Base-by-base conservation (phyloP, 1,140 invertebrate species). In the Stegodyphus dumicola region DNA sequence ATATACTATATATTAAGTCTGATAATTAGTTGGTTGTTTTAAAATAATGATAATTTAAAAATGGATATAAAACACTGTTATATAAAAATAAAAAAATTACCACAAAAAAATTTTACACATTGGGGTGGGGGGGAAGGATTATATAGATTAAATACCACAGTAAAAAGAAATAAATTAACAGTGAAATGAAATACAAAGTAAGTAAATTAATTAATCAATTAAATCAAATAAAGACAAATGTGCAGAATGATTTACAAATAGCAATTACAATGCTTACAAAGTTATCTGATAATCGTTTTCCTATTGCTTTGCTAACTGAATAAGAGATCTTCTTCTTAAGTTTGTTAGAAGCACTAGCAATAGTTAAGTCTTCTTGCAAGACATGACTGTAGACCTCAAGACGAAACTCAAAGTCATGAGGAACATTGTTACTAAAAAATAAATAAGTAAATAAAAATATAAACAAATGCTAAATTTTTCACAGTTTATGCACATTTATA, bases 321-420 rank as follows among this genome's bases (percentile, higher is more conserved):
- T 92, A 93, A 77, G 94, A 94, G 60, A 95, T 93, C 6, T 93
- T 94, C 77, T 93, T 93, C 88, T 93, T 93, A 0, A 94, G 92
- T 89, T 94, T 94, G 85, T 93, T 91, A 0, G 93, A 93, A 2
- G 94, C 94, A 87, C 92, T 93, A 2, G 94, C 94, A 56, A 95
- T 94, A 9, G 92, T 93, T 60, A 94, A 89, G 89, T 95, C 94
- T 86, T 94, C 93, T 88, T 94, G 93, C 33, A 94, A 89, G 70
- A 94, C 92, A 87, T 94, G 93, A 87, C 93, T 93, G 89, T 94
- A 95, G 17, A 95, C 92, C 90, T 94, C 94, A 7, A 95, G 88
- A 5, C 91, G 91, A 87, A 94, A 91, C 87, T 93, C 92, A 89
- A 95, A 95, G 87, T 94, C 93, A 53, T 93, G 89, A 7, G 92